Conservation (phyloP, 1,140 invertebrate genomes). For the Zaprionus ghesquierei region DNA sequence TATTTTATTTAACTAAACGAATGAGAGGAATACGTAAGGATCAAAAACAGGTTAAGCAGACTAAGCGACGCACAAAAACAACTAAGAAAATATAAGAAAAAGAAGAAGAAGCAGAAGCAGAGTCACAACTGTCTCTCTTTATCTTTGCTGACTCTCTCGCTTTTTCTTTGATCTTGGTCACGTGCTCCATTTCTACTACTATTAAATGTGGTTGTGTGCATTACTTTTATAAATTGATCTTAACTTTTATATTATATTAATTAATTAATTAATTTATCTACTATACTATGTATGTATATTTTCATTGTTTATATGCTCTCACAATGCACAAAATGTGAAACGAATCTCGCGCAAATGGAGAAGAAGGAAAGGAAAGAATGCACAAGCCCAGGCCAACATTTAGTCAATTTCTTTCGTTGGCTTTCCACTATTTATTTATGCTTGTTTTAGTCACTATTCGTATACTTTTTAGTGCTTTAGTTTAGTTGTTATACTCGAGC, state of each 20-base stretch:
- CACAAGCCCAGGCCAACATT: constrained; percentile 55
- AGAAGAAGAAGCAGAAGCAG: not conserved
- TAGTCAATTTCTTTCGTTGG: constrained; percentile 65
- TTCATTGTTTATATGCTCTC: constrained; percentile 36
- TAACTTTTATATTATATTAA: constrained; percentile 50
- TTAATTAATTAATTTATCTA: constrained; percentile 17
- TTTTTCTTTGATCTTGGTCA: not conserved
- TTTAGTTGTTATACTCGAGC: constrained; percentile 32
- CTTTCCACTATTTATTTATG: constrained; percentile 61
- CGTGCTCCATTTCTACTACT: constrained; percentile 64
- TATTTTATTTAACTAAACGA: constrained; percentile 41
- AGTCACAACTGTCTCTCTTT: not conserved
- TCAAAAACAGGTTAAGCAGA: constrained; percentile 21
- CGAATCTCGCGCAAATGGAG: constrained; percentile 34
- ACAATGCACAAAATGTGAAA: constrained; percentile 33
- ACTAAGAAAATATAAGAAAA: not conserved
- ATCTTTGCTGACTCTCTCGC: not conserved
- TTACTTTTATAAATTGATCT: constrained; percentile 59
- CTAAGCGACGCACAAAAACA: constrained; percentile 8
- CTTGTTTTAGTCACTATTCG: constrained; percentile 60
- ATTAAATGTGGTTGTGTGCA: constrained; percentile 80
- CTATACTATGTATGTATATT: constrained; percentile 2
- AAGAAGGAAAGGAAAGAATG: not conserved
- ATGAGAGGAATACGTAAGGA: not conserved
- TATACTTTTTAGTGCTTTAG: constrained; percentile 41